Percentiles rank a stretch among this genome's conserved stretches.
These are phyloP conservation scores for Pteronura brasiliensis DNA, from an alignment of 2,113 vertebrate genomes.

Conservation along the genomic window DNA sequence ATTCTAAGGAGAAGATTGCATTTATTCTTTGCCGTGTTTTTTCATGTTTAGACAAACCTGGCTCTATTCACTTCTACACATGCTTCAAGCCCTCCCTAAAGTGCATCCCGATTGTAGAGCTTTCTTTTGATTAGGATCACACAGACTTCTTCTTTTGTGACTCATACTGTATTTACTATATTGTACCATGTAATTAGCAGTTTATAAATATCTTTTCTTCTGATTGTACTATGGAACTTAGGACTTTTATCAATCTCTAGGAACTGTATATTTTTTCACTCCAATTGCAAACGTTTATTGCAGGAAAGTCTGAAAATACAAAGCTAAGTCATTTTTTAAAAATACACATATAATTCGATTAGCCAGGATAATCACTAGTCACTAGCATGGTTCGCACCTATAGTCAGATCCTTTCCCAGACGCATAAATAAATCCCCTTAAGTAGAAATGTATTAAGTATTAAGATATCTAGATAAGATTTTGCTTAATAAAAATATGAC, in stretches of 20 bases:
- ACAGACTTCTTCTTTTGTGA: neutral
- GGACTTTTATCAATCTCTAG: neutral
- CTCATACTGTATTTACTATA: neutral
- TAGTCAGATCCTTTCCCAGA: neutral
- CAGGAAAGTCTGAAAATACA: conserved; percentile 9
- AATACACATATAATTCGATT: neutral
- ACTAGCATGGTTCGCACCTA: neutral
- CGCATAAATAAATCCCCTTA: neutral
- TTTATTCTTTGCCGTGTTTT: neutral
- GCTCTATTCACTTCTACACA: neutral
- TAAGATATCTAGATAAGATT: neutral
- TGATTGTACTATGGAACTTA: neutral
- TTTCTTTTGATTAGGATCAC: neutral
- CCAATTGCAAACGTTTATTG: neutral
- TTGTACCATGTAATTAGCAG: neutral
- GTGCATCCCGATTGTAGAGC: neutral
- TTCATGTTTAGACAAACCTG: neutral
- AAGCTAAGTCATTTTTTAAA: neutral
- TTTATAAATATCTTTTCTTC: neutral
- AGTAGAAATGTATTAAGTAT: neutral
- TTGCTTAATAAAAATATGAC: conserved; percentile 1
- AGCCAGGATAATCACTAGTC: neutral
- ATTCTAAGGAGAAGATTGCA: neutral
- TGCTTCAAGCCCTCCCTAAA: neutral
- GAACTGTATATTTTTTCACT: neutral